Evolutionary conservation across 1,140 invertebrate genomes (phyloP).

Genomic region (Hylyphantes graminicola): DNA sequence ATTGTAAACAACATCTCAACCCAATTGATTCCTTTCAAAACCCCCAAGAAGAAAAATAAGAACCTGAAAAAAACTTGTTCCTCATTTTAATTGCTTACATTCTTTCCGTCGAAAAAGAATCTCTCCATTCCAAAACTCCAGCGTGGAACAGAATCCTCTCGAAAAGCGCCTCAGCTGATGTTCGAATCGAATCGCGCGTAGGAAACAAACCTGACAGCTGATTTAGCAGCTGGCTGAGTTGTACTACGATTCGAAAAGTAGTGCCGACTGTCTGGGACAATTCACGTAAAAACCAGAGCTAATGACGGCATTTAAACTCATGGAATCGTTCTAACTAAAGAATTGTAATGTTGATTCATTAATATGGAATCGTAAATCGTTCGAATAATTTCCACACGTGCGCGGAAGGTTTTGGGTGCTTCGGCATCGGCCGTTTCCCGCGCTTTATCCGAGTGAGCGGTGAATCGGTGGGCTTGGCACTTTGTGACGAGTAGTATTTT

Average conservation of each 20-base stretch:
- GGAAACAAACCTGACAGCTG: slow-evolving; percentile 56
- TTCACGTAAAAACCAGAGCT: background rate
- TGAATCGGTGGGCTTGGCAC: slow-evolving; percentile 57
- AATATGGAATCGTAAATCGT: background rate
- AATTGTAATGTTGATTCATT: background rate
- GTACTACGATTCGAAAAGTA: slow-evolving; percentile 50
- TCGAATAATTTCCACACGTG: slow-evolving; percentile 32
- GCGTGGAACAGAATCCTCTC: too few relatives aligned
- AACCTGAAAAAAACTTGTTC: too few relatives aligned
- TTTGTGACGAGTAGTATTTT: slow-evolving; percentile 5
- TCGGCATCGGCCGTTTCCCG: slow-evolving; percentile 54
- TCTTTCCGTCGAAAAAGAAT: too few relatives aligned
- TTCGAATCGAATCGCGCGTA: slow-evolving; percentile 9
- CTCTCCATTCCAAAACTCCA: too few relatives aligned
- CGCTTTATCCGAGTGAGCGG: slow-evolving; percentile 47
- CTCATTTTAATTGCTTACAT: too few relatives aligned
- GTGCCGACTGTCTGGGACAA: background rate
- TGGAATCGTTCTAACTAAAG: background rate
- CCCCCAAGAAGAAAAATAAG: too few relatives aligned
- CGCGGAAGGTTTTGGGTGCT: slow-evolving; percentile 32
- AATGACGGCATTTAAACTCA: background rate
- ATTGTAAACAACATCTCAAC: too few relatives aligned
- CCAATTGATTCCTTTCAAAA: too few relatives aligned
- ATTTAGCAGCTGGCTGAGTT: slow-evolving; percentile 56
- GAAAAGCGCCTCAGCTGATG: too few relatives aligned